Evolutionary conservation across 2,888 invertebrate genomes (phyloP).

Genomic region (Drosophila acutilabella): DNA sequence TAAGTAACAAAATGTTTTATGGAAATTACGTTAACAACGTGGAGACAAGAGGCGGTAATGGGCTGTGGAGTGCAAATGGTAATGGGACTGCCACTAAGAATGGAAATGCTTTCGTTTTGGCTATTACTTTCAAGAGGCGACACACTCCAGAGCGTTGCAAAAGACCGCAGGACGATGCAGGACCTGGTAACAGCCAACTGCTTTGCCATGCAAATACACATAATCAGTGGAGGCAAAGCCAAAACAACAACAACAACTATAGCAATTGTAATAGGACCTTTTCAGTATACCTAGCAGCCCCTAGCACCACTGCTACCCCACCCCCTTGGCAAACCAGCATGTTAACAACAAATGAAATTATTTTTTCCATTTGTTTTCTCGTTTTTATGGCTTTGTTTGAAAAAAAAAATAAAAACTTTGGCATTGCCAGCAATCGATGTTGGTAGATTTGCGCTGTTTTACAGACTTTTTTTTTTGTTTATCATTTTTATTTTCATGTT

Average conservation of each 20-base stretch:
- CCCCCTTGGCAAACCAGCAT: background rate
- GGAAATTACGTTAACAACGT: constrained; percentile 83
- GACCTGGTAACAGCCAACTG: constrained; percentile 46
- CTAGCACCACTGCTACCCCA: background rate
- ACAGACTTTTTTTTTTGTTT: background rate
- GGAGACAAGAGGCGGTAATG: constrained; percentile 62
- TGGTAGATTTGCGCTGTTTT: constrained; percentile 25
- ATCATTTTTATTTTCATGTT: constrained; percentile 45
- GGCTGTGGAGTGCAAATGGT: constrained; percentile 27
- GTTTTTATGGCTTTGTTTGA: constrained; percentile 51
- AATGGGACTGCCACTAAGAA: background rate
- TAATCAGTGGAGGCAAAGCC: constrained; percentile 56
- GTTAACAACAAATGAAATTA: constrained; percentile 61
- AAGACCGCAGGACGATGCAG: constrained; percentile 56
- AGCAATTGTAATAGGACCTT: constrained; percentile 33
- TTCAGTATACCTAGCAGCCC: background rate
- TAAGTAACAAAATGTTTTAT: constrained; percentile 84
- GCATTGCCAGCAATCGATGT: constrained; percentile 54
- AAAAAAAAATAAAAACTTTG: constrained; percentile 46
- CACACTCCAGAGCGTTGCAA: constrained; percentile 58
- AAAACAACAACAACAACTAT: constrained; percentile 35
- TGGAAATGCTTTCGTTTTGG: constrained; percentile 65
- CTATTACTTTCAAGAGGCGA: constrained; percentile 76
- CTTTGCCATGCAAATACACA: constrained; percentile 75
- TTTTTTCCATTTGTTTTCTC: constrained; percentile 62